These are phyloP conservation scores for Drosophila eugracilis DNA, from an alignment of 1,140 invertebrate genomes.

Conservation along the genomic window DNA sequence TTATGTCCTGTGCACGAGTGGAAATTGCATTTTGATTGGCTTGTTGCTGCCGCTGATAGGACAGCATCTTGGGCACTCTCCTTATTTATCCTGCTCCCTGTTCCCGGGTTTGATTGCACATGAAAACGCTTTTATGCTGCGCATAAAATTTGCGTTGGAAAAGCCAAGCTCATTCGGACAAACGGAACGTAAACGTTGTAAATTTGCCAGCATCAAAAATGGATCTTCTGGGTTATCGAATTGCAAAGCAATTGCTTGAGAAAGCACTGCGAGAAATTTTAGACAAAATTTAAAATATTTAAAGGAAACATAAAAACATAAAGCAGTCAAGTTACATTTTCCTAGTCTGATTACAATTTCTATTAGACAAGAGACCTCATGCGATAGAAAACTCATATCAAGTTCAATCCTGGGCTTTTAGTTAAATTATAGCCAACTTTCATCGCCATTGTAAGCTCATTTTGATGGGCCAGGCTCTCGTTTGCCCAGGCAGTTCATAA, in stretches of 20 bases:
- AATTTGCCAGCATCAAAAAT: slow-evolving; percentile 45
- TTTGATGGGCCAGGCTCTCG: slow-evolving; percentile 26
- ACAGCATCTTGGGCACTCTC: slow-evolving; percentile 40
- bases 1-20: slow-evolving; percentile 59
- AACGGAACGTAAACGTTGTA: slow-evolving; percentile 59
- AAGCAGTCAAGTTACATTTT: too few species aligned
- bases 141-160: slow-evolving; percentile 50
- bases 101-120: slow-evolving; percentile 50
- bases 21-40: slow-evolving; percentile 81
- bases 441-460: slow-evolving; percentile 24
- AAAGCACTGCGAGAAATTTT: too few species aligned
- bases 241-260: slow-evolving; percentile 4
- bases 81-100: slow-evolving; percentile 19
- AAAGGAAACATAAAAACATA: too few species aligned
- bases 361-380: background rate
- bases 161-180: slow-evolving; percentile 53
- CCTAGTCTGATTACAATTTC: too few species aligned
- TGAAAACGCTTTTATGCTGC: slow-evolving; percentile 65
- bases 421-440: slow-evolving; percentile 27
- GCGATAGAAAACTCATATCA: background rate
- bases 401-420: slow-evolving; percentile 3
- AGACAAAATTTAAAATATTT: background rate
- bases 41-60: slow-evolving; percentile 67
- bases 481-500: slow-evolving; percentile 30
- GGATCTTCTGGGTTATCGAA: slow-evolving; percentile 28